Conservation (phyloP, 2,888 invertebrate genomes). For the Lacanobia oleracea region DNA sequence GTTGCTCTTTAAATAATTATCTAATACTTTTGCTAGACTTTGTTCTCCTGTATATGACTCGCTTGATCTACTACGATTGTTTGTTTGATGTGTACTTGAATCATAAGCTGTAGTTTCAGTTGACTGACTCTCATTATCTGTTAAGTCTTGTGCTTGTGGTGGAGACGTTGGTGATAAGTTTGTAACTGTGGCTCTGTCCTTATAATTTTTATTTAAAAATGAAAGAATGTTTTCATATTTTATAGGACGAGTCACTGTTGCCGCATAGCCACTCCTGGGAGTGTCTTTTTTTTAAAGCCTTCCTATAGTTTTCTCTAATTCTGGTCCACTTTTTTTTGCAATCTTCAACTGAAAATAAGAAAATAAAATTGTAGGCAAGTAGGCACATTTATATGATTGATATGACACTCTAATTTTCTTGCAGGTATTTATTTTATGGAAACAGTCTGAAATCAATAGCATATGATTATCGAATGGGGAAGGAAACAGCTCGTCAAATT, state of each 20-base stretch:
- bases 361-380: no score
- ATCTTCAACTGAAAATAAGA: constrained; percentile 12
- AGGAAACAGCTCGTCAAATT: constrained; percentile 39
- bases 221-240: constrained; percentile 38
- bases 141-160: constrained; percentile 42
- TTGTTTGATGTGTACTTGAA: constrained; percentile 38
- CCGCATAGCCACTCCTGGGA: constrained; percentile 37
- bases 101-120: constrained; percentile 44
- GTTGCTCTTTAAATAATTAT: constrained; percentile 46
- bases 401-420: no score
- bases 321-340: constrained; percentile 34
- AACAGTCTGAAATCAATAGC: constrained; percentile 36
- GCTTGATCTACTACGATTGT: constrained; percentile 39
- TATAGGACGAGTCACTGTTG: constrained; percentile 41
- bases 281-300: constrained; percentile 36
- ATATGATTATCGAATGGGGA: constrained; percentile 41
- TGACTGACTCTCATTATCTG: constrained; percentile 41
- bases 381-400: no score
- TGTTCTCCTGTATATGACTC: constrained; percentile 36
- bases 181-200: constrained; percentile 41
- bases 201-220: constrained; percentile 36
- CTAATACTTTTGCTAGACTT: constrained; percentile 43
- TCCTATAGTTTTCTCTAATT: constrained; percentile 43
- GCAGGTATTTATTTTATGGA: no score
- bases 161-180: constrained; percentile 45